These are phyloP conservation scores for Philhelius pedissequus DNA, from an alignment of 2,888 invertebrate species.

Conservation along the genomic window DNA sequence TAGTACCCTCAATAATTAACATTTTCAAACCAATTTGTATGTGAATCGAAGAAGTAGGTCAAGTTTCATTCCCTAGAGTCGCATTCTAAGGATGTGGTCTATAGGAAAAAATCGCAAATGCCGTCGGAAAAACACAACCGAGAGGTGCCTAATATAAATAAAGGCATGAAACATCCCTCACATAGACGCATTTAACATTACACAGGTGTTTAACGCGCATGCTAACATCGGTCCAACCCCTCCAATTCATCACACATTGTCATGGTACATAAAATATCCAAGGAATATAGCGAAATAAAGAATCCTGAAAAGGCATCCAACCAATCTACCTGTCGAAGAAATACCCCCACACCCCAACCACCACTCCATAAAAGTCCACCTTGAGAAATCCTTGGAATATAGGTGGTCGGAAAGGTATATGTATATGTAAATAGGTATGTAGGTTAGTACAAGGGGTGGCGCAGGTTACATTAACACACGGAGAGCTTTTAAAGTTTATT, in stretches of 20 bases:
- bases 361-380: not conserved
- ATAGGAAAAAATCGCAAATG: not conserved
- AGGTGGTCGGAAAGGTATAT: not conserved
- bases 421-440: not conserved
- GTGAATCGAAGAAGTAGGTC: too few relatives aligned
- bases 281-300: conserved; percentile 29
- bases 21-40: too few relatives aligned
- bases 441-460: not conserved
- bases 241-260: conserved; percentile 52
- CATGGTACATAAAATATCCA: conserved; percentile 34
- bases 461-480: conserved; percentile 7
- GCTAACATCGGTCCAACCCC: conserved; percentile 63
- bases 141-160: not conserved
- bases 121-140: conserved; percentile 48
- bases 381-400: conserved; percentile 7
- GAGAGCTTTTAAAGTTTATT: conserved; percentile 66
- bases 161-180: conserved; percentile 35
- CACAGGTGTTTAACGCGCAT: conserved; percentile 67
- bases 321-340: conserved; percentile 78
- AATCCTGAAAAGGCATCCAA: conserved; percentile 71
- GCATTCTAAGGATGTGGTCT: not conserved
- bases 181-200: conserved; percentile 59
- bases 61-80: not conserved
- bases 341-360: conserved; percentile 60
- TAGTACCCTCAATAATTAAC: too few relatives aligned